phyloP scores from a whole-genome alignment of 2,797 vertebrate species.

The Margarornis squamiger region DNA sequence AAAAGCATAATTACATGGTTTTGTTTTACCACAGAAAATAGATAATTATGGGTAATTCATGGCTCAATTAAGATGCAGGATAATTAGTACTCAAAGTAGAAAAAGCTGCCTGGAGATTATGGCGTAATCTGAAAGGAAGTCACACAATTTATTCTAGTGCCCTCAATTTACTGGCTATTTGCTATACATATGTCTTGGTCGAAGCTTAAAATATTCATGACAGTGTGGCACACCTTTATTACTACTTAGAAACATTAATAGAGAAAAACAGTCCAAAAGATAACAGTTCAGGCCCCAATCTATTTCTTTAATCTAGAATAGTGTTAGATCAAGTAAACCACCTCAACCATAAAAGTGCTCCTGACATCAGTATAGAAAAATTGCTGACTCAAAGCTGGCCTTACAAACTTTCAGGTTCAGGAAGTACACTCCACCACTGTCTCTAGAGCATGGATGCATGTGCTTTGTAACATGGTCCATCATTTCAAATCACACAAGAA shows the following conservation, averaged over 20 bases:
- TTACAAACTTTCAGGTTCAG: not conserved
- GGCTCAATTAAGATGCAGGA: slow-evolving; percentile 1
- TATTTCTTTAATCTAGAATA: not conserved
- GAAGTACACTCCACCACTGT: accelerated
- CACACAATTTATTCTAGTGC: not conserved
- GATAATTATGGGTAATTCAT: slow-evolving; percentile 35
- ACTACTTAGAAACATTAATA: not conserved
- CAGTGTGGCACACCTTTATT: not conserved
- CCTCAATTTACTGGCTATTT: not conserved
- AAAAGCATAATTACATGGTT: slow-evolving; percentile 3
- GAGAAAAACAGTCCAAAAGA: not conserved
- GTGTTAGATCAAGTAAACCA: not conserved
- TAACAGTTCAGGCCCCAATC: not conserved
- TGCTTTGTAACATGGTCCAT: not conserved
- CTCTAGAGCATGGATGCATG: accelerated
- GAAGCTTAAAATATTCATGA: not conserved
- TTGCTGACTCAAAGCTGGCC: not conserved
- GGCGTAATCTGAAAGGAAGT: not conserved
- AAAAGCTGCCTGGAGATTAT: slow-evolving; percentile 7
- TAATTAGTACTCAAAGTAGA: slow-evolving; percentile 16
- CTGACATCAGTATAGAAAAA: not conserved
- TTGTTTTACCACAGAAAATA: slow-evolving; percentile 39
- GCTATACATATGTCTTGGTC: not conserved
- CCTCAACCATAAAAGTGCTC: not conserved
- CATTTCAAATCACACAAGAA: accelerated